phyloP scores from a whole-genome alignment of 64 coral and sea anemone genomes.

The Orbicella faveolata region DNA sequence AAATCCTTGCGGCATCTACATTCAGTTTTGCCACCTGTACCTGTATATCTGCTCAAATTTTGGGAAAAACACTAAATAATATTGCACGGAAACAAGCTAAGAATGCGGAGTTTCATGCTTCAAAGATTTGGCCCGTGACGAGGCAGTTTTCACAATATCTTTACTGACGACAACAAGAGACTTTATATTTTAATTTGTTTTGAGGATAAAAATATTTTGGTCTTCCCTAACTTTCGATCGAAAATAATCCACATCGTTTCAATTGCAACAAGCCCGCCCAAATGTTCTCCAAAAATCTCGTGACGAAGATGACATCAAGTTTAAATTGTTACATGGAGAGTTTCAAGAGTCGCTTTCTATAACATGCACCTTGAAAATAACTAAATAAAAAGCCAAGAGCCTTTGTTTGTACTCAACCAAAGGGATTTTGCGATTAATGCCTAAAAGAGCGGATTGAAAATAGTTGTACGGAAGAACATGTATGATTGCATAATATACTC shows the following conservation, averaged over 20 bases:
- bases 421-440: background rate
- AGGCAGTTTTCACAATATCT: background rate
- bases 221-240: background rate
- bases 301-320: too few relatives aligned
- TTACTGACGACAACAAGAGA: background rate
- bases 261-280: too few relatives aligned
- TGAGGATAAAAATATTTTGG: background rate
- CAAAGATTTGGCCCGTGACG: background rate
- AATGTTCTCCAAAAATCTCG: too few relatives aligned
- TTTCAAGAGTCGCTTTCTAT: too few relatives aligned
- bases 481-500: conserved; percentile 32
- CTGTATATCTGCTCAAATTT: background rate
- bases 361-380: background rate
- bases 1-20: too few relatives aligned
- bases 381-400: background rate
- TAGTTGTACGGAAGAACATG: background rate
- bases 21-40: background rate
- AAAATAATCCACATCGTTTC: too few relatives aligned
- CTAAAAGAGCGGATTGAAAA: background rate
- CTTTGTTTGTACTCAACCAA: background rate
- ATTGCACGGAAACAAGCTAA: background rate
- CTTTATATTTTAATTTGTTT: background rate
- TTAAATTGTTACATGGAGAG: too few relatives aligned
- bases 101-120: background rate
- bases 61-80: background rate